Conservation (phyloP, 2,797 vertebrate genomes). For the Siniperca undulata region DNA sequence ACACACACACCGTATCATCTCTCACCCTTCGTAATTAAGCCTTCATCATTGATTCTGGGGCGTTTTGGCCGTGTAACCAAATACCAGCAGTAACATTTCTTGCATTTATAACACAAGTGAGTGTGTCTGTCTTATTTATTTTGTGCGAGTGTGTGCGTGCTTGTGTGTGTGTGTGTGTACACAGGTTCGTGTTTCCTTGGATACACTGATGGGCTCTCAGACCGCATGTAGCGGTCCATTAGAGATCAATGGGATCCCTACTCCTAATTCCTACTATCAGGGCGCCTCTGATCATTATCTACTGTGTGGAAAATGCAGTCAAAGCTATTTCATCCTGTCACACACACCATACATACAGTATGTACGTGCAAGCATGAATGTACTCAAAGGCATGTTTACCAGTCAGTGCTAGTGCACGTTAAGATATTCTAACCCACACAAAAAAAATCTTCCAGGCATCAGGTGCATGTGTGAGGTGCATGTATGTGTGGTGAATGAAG, state of each 20-base stretch:
- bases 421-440: slow-evolving; percentile 47
- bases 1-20: slow-evolving; percentile 60
- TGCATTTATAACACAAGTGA: slow-evolving; percentile 75
- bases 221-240: slow-evolving; percentile 84
- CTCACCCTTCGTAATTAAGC: slow-evolving; percentile 83
- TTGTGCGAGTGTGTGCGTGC: slow-evolving; percentile 27
- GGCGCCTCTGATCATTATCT: slow-evolving; percentile 84
- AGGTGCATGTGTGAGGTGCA: slow-evolving; percentile 41
- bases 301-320: slow-evolving; percentile 77
- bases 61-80: slow-evolving; percentile 78
- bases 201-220: slow-evolving; percentile 81
- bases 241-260: slow-evolving; percentile 86
- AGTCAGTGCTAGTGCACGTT: slow-evolving; percentile 14
- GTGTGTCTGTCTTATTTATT: slow-evolving; percentile 68
- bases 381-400: slow-evolving; percentile 18
- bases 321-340: slow-evolving; percentile 70
- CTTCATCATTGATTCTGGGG: slow-evolving; percentile 82
- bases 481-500: slow-evolving; percentile 53
- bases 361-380: slow-evolving; percentile 31
- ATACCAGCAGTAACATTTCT: slow-evolving; percentile 74
- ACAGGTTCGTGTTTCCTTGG: slow-evolving; percentile 77
- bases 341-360: slow-evolving; percentile 26
- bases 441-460: slow-evolving; percentile 44
- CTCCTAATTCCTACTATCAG: slow-evolving; percentile 85
- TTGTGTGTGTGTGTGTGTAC: slow-evolving; percentile 11